Base-by-base conservation (phyloP, 1,140 invertebrate genomes). In the Euwallacea similis region DNA sequence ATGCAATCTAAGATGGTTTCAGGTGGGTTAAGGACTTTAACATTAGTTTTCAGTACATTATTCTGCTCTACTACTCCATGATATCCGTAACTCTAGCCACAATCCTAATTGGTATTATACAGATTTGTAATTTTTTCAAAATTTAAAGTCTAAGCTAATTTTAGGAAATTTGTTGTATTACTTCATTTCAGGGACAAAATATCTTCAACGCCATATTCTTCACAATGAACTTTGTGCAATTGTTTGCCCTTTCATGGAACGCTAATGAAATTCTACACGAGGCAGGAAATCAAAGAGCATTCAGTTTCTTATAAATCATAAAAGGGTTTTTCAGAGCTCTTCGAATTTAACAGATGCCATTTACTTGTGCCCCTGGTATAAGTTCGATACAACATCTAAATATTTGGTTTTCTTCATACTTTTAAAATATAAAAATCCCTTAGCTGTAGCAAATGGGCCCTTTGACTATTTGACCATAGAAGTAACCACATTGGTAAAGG, bases 1-100 rank as follows among this genome's bases (percentile, higher is more conserved):
- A 33, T 33, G 21, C 21, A 33, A 33, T 33, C 4, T 33, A 4
- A 33, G 4, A 4, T 4, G 21, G 21, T 68, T 68, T 58, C 46
- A 68, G 66, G 16, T 68, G 47, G 47, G 44, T 68, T 0, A 11
- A 50, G 0, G 56, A 68, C 6, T 68, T 68, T 15, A 68, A 68
- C 42, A 42, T 46, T n/a, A 42, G n/a, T 33, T 59, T 68, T 47
- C 11, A 60, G 54, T 59, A 59, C 33, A 68, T 68, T 47, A 47
- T 68, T 44, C 42, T 68, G 7, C 21, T 68, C 1, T 15, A 68
- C 59, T 59, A 56, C 16, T 41, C n/a, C 10, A 54, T 66, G 7
- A 43, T 42, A 11, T 56, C 65, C 7, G 42, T 66, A 21, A 66
- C 16, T 56, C 33, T 66, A 13, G 65, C 53, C 16, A 7, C 53